Evolutionary conservation across 2,113 vertebrate species (phyloP).

Genomic region (Falco punctatus): DNA sequence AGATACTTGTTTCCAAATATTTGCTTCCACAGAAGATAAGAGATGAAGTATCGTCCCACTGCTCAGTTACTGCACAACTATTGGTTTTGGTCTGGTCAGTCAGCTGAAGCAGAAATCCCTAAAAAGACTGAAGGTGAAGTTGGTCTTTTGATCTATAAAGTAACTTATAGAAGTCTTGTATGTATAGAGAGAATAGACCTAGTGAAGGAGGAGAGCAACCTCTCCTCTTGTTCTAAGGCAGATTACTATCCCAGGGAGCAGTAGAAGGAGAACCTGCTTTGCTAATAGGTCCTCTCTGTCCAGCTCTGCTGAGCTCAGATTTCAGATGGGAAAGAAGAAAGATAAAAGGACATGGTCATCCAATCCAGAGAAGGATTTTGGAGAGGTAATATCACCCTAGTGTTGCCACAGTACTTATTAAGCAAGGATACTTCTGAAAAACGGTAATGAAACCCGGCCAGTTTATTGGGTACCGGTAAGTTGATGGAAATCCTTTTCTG

Average conservation of each 20-base stretch:
- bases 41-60: neutral
- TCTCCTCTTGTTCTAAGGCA: neutral
- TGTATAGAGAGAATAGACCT: fast-evolving
- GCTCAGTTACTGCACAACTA: neutral
- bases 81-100: neutral
- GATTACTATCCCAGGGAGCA: neutral
- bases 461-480: neutral
- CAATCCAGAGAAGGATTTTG: neutral
- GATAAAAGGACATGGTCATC: neutral
- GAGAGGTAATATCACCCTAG: neutral
- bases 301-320: neutral
- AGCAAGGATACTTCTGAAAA: neutral
- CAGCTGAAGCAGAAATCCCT: neutral
- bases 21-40: neutral
- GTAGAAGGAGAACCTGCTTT: neutral
- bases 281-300: neutral
- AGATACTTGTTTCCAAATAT: neutral
- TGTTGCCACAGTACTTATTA: neutral
- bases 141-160: neutral
- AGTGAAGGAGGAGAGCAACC: neutral
- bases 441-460: neutral
- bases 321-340: neutral
- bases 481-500: neutral
- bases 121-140: neutral
- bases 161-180: neutral